These are phyloP conservation scores for Eurytoma adleriae DNA, from an alignment of 2,888 invertebrate species.

Conservation along the genomic window DNA sequence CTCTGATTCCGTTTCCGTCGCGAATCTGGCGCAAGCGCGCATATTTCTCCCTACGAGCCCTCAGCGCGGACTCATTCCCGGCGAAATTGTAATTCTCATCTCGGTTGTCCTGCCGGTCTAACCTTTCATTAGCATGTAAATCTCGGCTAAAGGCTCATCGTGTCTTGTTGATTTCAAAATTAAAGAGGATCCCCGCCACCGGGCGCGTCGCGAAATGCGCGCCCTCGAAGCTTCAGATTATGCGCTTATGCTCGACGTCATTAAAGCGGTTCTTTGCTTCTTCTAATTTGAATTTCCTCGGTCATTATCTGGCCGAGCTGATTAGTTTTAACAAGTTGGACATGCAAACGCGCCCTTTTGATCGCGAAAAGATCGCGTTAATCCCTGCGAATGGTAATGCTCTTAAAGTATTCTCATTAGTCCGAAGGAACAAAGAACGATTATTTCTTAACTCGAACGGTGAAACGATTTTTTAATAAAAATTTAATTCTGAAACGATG, in stretches of 20 bases:
- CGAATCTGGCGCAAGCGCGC: neutral
- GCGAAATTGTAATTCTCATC: slow-evolving; percentile 39
- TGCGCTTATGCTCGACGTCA: neutral
- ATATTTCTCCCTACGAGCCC: slow-evolving; percentile 15
- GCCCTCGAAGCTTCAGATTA: neutral
- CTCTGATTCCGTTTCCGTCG: neutral
- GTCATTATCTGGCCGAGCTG: neutral
- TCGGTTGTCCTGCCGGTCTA: slow-evolving; percentile 26
- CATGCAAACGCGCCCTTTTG: too few relatives aligned
- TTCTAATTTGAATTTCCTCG: neutral
- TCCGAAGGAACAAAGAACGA: too few relatives aligned
- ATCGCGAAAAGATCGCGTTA: too few relatives aligned
- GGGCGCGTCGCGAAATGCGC: neutral
- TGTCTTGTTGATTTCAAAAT: slow-evolving; percentile 32
- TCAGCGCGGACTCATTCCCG: slow-evolving; percentile 12
- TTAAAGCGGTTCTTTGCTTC: neutral
- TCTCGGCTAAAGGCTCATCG: slow-evolving; percentile 18
- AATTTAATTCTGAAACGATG: too few relatives aligned
- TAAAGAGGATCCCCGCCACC: slow-evolving; percentile 4
- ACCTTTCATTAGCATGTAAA: slow-evolving; percentile 44
- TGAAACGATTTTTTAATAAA: too few relatives aligned
- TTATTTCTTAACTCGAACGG: too few relatives aligned
- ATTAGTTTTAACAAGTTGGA: too few relatives aligned
- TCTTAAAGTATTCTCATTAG: too few relatives aligned
- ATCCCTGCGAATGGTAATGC: too few relatives aligned